phyloP scores from a whole-genome alignment of 2,113 vertebrate species.

The Phaethornis superciliosus region DNA sequence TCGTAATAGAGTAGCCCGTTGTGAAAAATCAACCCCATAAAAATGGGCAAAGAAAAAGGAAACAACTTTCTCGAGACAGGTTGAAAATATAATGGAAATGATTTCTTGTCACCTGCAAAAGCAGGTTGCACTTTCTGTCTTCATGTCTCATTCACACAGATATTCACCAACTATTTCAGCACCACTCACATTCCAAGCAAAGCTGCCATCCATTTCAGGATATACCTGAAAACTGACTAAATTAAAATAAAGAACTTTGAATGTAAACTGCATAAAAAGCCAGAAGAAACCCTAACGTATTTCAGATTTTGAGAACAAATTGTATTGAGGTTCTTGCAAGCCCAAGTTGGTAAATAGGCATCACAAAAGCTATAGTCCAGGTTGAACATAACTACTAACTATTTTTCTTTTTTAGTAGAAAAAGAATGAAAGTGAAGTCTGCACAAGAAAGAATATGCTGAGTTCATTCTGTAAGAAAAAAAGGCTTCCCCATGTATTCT shows the following conservation, averaged over 20 bases:
- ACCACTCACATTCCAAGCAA: neutral
- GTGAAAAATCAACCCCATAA: neutral
- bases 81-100: neutral
- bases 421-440: neutral
- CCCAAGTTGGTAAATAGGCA: neutral
- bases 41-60: neutral
- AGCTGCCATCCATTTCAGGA: neutral
- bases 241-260: neutral
- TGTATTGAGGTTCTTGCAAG: neutral
- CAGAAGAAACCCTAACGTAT: neutral
- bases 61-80: neutral
- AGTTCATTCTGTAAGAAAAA: neutral
- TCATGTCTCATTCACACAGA: neutral
- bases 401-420: constrained; percentile 6
- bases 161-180: neutral
- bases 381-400: neutral
- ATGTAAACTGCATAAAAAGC: neutral
- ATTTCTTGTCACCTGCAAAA: neutral
- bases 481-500: neutral
- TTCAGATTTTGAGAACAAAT: neutral
- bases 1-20: neutral
- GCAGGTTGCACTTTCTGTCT: neutral
- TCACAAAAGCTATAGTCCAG: neutral
- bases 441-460: neutral
- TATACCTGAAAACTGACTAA: neutral